Conservation (phyloP, 2,888 invertebrate genomes). For the Pseudococcus viburni region DNA sequence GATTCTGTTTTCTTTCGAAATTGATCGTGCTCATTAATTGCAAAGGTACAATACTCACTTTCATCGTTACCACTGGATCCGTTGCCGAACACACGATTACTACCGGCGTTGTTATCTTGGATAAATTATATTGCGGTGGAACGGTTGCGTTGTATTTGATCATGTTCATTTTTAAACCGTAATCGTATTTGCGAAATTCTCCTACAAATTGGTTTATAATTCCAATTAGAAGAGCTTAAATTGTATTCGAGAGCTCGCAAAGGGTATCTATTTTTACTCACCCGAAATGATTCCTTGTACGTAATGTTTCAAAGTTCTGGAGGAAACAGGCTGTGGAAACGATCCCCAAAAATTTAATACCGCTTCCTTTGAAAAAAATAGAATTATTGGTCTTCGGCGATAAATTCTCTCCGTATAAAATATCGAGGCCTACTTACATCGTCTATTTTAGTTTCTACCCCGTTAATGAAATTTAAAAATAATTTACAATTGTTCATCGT, state of each 20-base stretch:
- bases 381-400: background rate
- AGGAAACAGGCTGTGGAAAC: conserved; percentile 68
- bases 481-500: conserved; percentile 62
- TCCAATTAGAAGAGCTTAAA: background rate
- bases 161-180: conserved; percentile 66
- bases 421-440: conserved; percentile 60
- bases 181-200: conserved; percentile 68
- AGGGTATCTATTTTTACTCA: conserved; percentile 23
- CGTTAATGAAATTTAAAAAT: conserved; percentile 64
- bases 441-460: conserved; percentile 65
- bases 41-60: conserved; percentile 59
- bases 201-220: conserved; percentile 61
- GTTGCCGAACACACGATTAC: conserved; percentile 65
- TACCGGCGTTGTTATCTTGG: conserved; percentile 64
- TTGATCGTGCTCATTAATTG: background rate
- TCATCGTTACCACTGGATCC: conserved; percentile 64
- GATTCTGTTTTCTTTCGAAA: background rate
- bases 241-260: background rate
- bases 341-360: conserved; percentile 64
- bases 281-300: conserved; percentile 66
- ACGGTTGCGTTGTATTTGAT: conserved; percentile 65
- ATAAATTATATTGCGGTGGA: conserved; percentile 67
- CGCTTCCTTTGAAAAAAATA: conserved; percentile 58
- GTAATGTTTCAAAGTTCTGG: conserved; percentile 67
- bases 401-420: background rate